Conservation (phyloP, 1,140 invertebrate genomes). For the Drepana arcuata region DNA sequence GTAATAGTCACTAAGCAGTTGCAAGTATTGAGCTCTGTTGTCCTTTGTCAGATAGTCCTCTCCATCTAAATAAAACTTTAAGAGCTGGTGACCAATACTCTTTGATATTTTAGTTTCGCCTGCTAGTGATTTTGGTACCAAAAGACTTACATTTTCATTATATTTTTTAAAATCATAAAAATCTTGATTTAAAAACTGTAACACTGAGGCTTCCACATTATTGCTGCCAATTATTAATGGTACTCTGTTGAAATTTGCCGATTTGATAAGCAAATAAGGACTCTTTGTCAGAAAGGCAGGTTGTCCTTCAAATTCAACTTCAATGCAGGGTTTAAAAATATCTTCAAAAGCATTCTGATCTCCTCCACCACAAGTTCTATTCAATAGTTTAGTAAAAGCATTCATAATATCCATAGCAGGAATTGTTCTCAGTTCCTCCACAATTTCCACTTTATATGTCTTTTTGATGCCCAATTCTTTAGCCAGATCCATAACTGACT, state of each 20-base stretch:
- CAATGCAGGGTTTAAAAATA: slow-evolving; percentile 52
- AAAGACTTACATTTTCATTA: slow-evolving; percentile 31
- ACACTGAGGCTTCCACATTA: slow-evolving; percentile 35
- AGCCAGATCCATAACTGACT: slow-evolving; percentile 32
- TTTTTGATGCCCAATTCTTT: slow-evolving; percentile 38
- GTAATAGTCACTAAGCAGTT: slow-evolving; percentile 51
- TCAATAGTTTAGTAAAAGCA: slow-evolving; percentile 19
- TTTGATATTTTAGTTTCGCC: slow-evolving; percentile 23
- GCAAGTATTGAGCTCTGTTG: slow-evolving; percentile 39
- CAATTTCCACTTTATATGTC: slow-evolving; percentile 31
- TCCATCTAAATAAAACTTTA: slow-evolving; percentile 44
- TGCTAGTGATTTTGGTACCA: slow-evolving; percentile 38
- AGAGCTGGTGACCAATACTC: slow-evolving; percentile 36
- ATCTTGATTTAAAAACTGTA: slow-evolving; percentile 30
- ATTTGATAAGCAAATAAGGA: slow-evolving; percentile 40
- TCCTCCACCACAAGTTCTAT: slow-evolving; percentile 6
- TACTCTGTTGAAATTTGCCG: slow-evolving; percentile 52
- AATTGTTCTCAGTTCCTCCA: slow-evolving; percentile 38
- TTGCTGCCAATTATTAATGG: slow-evolving; percentile 56
- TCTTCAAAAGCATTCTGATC: slow-evolving; percentile 30
- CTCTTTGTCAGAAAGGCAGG: slow-evolving; percentile 45
- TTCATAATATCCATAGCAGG: slow-evolving; percentile 33
- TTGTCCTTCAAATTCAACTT: slow-evolving; percentile 54
- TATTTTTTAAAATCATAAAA: slow-evolving; percentile 45
- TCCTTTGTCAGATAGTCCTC: slow-evolving; percentile 27